Evolutionary conservation across 2,888 invertebrate genomes (phyloP).

Genomic region (Drosophila mulleri): DNA sequence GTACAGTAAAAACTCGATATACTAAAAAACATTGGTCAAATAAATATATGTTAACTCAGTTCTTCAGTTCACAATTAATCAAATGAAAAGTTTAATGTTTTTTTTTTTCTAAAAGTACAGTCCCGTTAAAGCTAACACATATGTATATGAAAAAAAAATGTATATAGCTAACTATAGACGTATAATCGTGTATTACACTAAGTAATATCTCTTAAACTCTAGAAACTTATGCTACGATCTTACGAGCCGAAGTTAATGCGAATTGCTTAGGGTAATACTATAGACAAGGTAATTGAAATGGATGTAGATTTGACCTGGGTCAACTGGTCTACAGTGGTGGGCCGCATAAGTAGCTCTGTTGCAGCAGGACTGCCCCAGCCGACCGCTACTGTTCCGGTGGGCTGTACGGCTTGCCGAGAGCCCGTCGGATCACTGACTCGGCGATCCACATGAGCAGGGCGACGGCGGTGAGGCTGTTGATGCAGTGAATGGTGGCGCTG

Average conservation of each 20-base stretch:
- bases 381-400: slow-evolving; percentile 38
- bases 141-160: background rate
- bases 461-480: slow-evolving; percentile 73
- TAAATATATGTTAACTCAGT: slow-evolving; percentile 15
- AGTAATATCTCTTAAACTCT: slow-evolving; percentile 3
- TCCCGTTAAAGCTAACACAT: slow-evolving; percentile 1
- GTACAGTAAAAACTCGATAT: background rate
- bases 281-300: slow-evolving; percentile 10
- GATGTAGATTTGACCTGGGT: slow-evolving; percentile 2
- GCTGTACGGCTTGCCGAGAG: slow-evolving; percentile 56
- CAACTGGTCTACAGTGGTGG: slow-evolving; percentile 3
- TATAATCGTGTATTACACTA: background rate
- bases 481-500: slow-evolving; percentile 75
- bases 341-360: slow-evolving; percentile 1
- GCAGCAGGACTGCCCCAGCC: background rate
- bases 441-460: slow-evolving; percentile 76
- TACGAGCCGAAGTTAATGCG: slow-evolving; percentile 1
- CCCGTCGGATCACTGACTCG: slow-evolving; percentile 72
- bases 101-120: background rate
- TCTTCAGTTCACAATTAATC: slow-evolving; percentile 13
- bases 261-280: slow-evolving; percentile 42
- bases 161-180: background rate
- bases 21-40: background rate
- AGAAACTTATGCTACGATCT: background rate
- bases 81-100: background rate